Percentiles rank a stretch among this genome's conserved stretches.
phyloP scores from a whole-genome alignment of 2,113 vertebrate genomes.

The Tretioscincus oriximinensis region DNA sequence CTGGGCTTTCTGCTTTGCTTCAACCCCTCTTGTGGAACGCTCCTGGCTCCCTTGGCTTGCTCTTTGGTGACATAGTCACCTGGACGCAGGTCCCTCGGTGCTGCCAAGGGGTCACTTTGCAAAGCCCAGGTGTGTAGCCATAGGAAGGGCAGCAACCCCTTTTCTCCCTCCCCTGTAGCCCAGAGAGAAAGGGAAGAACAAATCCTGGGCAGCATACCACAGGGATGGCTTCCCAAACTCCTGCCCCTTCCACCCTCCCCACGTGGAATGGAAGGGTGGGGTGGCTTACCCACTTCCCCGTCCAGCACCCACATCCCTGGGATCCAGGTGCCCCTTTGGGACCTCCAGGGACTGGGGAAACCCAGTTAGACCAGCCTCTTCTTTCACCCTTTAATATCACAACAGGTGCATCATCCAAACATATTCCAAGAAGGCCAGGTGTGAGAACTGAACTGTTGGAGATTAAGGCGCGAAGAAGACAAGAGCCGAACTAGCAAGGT shows the following conservation, averaged over 20 bases:
- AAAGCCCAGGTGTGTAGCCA: constrained; percentile 61
- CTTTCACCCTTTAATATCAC: no score
- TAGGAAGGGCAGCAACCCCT: constrained; percentile 18
- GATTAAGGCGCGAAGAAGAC: no score
- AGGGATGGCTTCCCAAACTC: background rate
- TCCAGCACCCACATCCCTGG: background rate
- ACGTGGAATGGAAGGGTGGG: background rate
- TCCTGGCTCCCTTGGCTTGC: background rate
- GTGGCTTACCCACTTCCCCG: background rate
- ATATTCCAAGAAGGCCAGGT: no score
- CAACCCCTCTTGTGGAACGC: background rate
- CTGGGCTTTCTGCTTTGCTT: no score
- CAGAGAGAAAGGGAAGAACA: background rate
- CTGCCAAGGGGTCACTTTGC: constrained; percentile 57
- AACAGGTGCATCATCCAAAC: no score
- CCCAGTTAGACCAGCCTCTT: background rate
- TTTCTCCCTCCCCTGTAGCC: constrained; percentile 2
- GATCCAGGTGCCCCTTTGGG: background rate
- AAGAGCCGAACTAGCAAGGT: no score
- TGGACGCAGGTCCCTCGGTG: background rate
- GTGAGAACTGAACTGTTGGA: no score
- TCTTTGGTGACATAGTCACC: background rate
- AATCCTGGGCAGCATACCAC: no score
- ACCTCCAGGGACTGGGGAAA: background rate
- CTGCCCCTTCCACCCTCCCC: background rate